A percentile compares a stretch with the other conserved stretches of the same genome.
Evolutionary conservation across 2,113 vertebrate genomes (phyloP).

Genomic region (Urocolius indicus): DNA sequence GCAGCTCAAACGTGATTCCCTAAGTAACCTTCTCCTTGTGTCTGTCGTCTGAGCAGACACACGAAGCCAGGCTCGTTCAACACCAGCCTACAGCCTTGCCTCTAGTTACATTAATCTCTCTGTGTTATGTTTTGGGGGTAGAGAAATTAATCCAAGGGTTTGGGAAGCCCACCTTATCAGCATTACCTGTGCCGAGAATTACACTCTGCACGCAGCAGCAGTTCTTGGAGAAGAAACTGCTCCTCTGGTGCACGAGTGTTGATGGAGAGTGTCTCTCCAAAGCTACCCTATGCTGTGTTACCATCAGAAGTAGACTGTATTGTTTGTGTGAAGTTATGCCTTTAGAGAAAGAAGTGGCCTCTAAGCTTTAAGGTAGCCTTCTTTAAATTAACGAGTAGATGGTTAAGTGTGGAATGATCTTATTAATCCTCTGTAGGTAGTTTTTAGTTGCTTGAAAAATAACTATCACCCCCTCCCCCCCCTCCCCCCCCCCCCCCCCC

Average conservation of each 20-base stretch:
- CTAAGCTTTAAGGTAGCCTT: constrained; percentile 72
- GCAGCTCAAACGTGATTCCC: constrained; percentile 2
- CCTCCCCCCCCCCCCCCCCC: neutral
- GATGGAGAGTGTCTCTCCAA: neutral
- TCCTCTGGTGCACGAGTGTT: fast-evolving
- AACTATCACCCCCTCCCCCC: neutral
- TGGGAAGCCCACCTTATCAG: neutral
- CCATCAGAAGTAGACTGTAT: constrained; percentile 41
- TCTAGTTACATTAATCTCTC: neutral
- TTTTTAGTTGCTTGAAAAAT: constrained; percentile 66
- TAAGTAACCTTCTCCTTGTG: neutral
- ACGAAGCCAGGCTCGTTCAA: neutral
- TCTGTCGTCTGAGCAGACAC: neutral
- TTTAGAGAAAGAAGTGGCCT: constrained; percentile 57
- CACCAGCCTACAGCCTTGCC: neutral
- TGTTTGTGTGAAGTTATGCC: constrained; percentile 27
- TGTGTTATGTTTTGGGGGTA: neutral
- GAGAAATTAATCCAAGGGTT: neutral
- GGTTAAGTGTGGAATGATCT: constrained; percentile 38
- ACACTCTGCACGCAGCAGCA: neutral
- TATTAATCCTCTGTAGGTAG: constrained; percentile 50
- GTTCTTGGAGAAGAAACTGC: neutral
- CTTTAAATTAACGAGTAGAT: constrained; percentile 52
- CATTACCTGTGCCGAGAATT: neutral
- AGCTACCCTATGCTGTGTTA: neutral